phyloP scores from a whole-genome alignment of 2,888 invertebrate genomes.

The Pristionchus arcanus region DNA sequence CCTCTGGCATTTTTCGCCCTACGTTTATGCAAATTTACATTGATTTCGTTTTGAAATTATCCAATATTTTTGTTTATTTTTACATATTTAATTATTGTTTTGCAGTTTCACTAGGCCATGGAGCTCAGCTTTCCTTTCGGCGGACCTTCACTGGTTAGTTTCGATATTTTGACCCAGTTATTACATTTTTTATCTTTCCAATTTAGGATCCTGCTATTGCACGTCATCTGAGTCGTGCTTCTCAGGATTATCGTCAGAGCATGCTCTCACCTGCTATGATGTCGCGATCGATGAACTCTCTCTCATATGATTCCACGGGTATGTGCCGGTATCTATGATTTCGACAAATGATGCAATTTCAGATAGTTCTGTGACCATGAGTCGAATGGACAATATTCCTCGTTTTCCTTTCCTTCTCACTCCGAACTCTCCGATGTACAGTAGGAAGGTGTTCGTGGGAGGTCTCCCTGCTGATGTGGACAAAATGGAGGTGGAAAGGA shows the following conservation, averaged over 20 bases:
- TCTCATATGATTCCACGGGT: slow-evolving; percentile 20
- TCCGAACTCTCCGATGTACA: background rate
- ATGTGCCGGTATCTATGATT: background rate
- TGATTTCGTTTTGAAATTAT: background rate
- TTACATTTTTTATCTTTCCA: background rate
- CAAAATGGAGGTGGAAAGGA: slow-evolving; percentile 95
- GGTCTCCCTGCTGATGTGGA: slow-evolving; percentile 50
- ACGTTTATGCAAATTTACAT: background rate
- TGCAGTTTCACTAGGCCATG: background rate
- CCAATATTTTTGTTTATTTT: background rate
- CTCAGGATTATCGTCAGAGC: slow-evolving; percentile 18
- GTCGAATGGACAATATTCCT: background rate
- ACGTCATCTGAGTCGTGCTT: background rate
- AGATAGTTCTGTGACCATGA: slow-evolving; percentile 33
- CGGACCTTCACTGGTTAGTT: background rate
- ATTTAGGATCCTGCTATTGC: background rate
- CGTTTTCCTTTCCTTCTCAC: background rate
- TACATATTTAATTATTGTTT: background rate
- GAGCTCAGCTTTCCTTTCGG: background rate
- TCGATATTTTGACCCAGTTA: background rate
- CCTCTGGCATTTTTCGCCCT: background rate
- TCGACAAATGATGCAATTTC: background rate
- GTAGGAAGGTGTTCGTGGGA: slow-evolving; percentile 53
- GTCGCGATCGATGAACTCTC: background rate
- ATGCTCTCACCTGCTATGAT: slow-evolving; percentile 16